Base-by-base conservation (phyloP, 2,888 invertebrate species). In the Glaucopsyche alexis region DNA sequence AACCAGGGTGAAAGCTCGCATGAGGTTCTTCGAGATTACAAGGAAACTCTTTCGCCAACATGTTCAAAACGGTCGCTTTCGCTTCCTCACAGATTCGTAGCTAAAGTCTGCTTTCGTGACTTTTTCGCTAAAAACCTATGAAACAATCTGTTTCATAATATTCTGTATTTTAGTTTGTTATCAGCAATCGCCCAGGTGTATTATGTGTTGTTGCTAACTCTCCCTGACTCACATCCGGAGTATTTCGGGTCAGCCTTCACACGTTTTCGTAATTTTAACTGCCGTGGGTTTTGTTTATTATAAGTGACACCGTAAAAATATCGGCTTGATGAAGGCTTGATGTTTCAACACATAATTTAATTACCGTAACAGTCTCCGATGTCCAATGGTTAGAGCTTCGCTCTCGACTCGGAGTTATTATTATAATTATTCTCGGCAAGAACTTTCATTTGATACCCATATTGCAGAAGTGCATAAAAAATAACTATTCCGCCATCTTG, bases 211-310 rank as follows among this genome's bases (percentile, higher is more conserved):
- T 29, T 29, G 29, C 29, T 29, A 29, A 29, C 19, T 42, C 45
- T n/a, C 45, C 45, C 67, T 67, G 67, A 67, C 67, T 67, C 67
- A 67, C 19, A 11, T 67, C 67, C 67, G 66, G 14, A 14, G 67
- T 67, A 67, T 67, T 67, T 67, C 42, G n/a, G 42, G 67, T 5
- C 67, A 55, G 55, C 55, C 55, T 19, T 55, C 55, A 19, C 9
- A 55, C 55, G 55, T 9, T 55, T 19, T 2, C 42, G 42, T 42
- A 29, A 29, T 29, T 29, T 29, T 29, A 29, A 52, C 52, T 19
- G 55, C 19, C 55, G 55, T 55, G 55, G 55, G 55, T 19, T 55
- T 55, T 52, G 52, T 16, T 55, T 55, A 19, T 19, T 55, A 55
- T 19, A 11, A 19, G 19, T 9, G 19, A 55, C 19, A 19, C 16